These are phyloP conservation scores for Yoshiicerus persimilis DNA, from an alignment of 1,140 invertebrate genomes.

Conservation along the genomic window DNA sequence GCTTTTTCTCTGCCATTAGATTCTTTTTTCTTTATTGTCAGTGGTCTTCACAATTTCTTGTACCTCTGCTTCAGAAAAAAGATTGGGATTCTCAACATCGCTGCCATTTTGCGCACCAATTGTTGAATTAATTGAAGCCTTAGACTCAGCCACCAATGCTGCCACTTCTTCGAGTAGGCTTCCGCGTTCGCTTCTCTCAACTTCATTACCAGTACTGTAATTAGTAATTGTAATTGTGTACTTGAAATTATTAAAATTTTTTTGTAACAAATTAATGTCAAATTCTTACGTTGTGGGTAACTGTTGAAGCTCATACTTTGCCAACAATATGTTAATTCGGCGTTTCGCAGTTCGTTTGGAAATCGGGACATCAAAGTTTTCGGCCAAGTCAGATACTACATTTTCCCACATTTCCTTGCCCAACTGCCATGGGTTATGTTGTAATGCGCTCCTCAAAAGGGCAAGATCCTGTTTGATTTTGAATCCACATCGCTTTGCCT, in stretches of 20 bases:
- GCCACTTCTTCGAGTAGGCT: not conserved
- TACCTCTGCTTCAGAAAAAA: not conserved
- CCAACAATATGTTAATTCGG: too few relatives aligned
- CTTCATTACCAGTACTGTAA: not conserved
- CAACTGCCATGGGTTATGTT: too few relatives aligned
- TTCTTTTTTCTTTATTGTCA: not conserved
- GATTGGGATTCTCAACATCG: not conserved
- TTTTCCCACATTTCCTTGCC: too few relatives aligned
- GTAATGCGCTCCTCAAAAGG: too few relatives aligned
- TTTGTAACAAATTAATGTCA: too few relatives aligned
- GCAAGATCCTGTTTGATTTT: too few relatives aligned
- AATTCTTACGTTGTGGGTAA: too few relatives aligned
- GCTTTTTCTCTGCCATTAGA: not conserved
- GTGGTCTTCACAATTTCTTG: not conserved
- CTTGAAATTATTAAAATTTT: not conserved
- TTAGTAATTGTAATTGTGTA: not conserved
- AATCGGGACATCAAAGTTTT: too few relatives aligned
- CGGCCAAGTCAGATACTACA: too few relatives aligned
- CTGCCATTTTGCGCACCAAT: not conserved
- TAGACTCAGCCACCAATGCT: not conserved
- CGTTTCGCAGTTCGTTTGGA: too few relatives aligned
- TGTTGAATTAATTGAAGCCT: not conserved
- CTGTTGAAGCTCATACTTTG: too few relatives aligned
- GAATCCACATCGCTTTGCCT: too few relatives aligned
- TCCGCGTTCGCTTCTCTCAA: not conserved